phyloP scores from a whole-genome alignment of 2,113 vertebrate genomes.

The Atlantisia rogersi region DNA sequence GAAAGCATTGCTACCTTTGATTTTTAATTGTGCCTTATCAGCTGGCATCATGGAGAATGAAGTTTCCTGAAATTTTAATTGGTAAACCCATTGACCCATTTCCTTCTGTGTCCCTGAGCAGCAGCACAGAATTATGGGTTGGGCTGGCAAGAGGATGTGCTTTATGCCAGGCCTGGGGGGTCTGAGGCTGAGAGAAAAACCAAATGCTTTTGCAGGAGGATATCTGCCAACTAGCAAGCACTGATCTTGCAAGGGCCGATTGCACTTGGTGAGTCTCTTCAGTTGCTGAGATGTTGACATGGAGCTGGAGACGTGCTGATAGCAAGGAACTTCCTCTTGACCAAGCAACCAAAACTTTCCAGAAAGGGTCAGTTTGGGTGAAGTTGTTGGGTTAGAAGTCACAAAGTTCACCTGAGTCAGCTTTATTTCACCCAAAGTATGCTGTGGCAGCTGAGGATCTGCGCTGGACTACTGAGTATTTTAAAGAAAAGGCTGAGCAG shows the following conservation, averaged over 20 bases:
- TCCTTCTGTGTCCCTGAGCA: neutral
- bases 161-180: neutral
- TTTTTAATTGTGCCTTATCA: neutral
- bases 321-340: neutral
- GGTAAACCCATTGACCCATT: constrained; percentile 28
- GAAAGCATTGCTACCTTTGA: neutral
- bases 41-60: neutral
- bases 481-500: neutral
- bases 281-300: rapidly evolving
- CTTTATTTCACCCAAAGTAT: neutral
- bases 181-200: neutral
- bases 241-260: rapidly evolving
- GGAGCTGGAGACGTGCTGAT: neutral
- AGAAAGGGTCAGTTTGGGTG: neutral
- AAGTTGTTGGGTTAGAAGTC: neutral
- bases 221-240: neutral
- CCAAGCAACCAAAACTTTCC: neutral
- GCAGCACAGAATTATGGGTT: neutral
- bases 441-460: neutral
- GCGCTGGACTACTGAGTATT: neutral
- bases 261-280: neutral
- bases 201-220: neutral
- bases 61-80: constrained; percentile 21
- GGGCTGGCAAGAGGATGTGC: neutral
- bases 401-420: neutral